Percentiles rank a stretch among this genome's conserved stretches.
phyloP scores from a whole-genome alignment of 2,888 invertebrate genomes.

The Aleiodes leptofemur region DNA sequence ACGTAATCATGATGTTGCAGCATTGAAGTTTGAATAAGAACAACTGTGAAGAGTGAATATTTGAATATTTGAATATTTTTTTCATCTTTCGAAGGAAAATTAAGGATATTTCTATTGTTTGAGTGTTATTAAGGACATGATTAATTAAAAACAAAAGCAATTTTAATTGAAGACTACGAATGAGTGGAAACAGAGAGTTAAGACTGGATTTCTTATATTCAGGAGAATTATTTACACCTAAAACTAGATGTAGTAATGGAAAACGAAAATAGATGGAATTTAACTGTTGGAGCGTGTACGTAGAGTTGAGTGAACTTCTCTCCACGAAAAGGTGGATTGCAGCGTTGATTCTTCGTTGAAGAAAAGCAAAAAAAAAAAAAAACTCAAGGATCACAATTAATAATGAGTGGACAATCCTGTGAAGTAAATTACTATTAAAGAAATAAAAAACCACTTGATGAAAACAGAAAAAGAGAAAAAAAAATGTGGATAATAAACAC shows the following conservation, averaged over 20 bases:
- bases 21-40: conserved; percentile 12
- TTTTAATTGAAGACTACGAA: not conserved
- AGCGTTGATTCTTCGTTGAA: not conserved
- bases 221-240: conserved; percentile 3
- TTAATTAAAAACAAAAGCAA: no score
- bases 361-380: not conserved
- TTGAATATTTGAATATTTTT: not conserved
- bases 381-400: not conserved
- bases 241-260: conserved; percentile 20
- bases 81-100: not conserved
- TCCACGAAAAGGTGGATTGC: conserved; percentile 46
- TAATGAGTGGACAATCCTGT: not conserved
- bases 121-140: no score
- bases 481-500: conserved; percentile 29
- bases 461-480: conserved; percentile 12
- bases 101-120: no score
- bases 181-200: conserved; percentile 17
- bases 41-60: conserved; percentile 21
- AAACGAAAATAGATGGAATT: conserved; percentile 56
- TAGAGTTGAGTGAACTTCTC: conserved; percentile 59
- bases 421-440: conserved; percentile 20
- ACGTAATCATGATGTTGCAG: conserved; percentile 22
- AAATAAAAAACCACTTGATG: conserved; percentile 12
- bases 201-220: conserved; percentile 39
- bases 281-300: conserved; percentile 56